Base-by-base conservation (phyloP, 2,113 vertebrate species). In the Nicator chloris region DNA sequence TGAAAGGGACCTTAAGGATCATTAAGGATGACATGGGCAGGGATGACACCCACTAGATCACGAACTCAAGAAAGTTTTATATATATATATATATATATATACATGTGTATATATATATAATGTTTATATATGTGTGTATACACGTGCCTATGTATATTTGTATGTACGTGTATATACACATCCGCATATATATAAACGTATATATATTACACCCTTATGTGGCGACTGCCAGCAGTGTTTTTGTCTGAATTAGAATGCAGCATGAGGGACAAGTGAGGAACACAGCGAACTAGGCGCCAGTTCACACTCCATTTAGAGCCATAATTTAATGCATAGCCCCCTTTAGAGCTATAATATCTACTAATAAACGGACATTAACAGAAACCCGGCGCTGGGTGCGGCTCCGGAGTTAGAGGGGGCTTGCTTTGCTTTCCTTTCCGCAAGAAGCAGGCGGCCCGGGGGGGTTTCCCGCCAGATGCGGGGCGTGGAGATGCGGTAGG, bases 321-420 rank as follows among this genome's bases (percentile, higher is more conserved):
- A 0, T 10, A 10, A 10, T 13, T 31, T 15, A n/a, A 30, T 0
- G 11, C 13, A 2, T 0, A 28, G 18, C n/a, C 64, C 66, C 51
- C 30, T 33, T 40, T 6, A 27, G 44, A 40, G 71, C 63, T 16
- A 0, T 4, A 17, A 6, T 7, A 20, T 4, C 37, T n/a, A 18
- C 24, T 19, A 28, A 59, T 2, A 15, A 9, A 14, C 0, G 19
- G n/a, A 9, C 15, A 27, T 1, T 6, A n/a, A 18, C 2, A 13
- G n/a, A 37, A 30, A 13, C 21, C 16, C 33, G 63, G 47, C 15
- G 47, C 40, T 10, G 68, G 5, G 49, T 0, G 35, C 31, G 11
- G 19, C 59, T n/a, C 14, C 2, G 51, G 15, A 19, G 7, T 3
- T 4, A 4, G 1, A 12, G 7, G 2, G 6, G 8, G 5, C 3